Evolutionary conservation across 2,797 vertebrate genomes (phyloP), one percentile per base, ranked within the genome.

Genomic region (Sebastes dallii): DNA sequence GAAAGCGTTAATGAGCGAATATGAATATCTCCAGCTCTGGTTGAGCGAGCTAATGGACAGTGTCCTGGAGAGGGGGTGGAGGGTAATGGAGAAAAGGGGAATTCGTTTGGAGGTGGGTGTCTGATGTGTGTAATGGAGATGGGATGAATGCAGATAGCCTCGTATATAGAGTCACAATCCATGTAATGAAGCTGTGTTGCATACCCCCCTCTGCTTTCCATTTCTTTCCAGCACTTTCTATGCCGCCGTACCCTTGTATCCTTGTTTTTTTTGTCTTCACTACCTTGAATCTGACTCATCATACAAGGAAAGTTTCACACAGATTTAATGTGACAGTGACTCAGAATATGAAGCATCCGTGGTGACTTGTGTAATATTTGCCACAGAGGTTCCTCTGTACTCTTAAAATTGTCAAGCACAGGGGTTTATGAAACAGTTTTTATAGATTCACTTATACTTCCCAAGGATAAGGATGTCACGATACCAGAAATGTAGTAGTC

Each of bases 1-100:
- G 60, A 88, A 91, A 89, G 73, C 85, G 74, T 86, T 89, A 87
- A 91, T 91, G 86, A 92, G 87, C 3, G 39, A 86, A 80, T 42
- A 66, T 52, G 77, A 90, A 78, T 83, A 84, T 86, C 72, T 79
- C 50, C 66, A 54, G 86, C 77, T 78, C 77, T 70, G 59, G 66
- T 76, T 70, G 75, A 86, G 80, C 7, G 22, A 83, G 81, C 73
- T 90, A 88, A 89, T 91, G 83, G 86, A 86, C 86, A 77, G 65
- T 72, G 86, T 88, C 90, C 86, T 77, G 76, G 70, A 86, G 77
- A 81, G 56, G 72, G 56, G 81, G 81, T 36, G 36, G 66, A 50
- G 29, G n/a, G 54, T 86, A 83, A 79, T 60, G 76, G 81, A 78
- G 72, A 72, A 72, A 71, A 39, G 16, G 73, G 78, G 80, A 82